phyloP scores from a whole-genome alignment of 2,888 invertebrate species.

The Eupithecia pulchellata region DNA sequence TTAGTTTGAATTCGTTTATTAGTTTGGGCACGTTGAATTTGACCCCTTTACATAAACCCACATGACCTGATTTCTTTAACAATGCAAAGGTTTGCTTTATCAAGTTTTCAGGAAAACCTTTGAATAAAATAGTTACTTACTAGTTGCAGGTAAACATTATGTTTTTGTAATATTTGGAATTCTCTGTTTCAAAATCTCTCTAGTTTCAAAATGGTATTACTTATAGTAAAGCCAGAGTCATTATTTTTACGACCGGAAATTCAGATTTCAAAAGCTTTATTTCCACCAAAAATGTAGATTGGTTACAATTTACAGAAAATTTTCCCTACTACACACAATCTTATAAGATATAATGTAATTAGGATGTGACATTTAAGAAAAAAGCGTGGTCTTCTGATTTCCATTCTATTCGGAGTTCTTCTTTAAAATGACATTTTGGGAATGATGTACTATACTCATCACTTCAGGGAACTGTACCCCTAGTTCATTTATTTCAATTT shows the following conservation, averaged over 20 bases:
- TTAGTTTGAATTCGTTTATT: slow-evolving; percentile 28
- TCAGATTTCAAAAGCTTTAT: background rate
- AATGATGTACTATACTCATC: background rate
- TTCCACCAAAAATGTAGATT: background rate
- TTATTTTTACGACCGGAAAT: background rate
- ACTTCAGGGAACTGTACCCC: too few species aligned
- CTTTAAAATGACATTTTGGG: background rate
- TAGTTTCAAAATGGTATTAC: background rate
- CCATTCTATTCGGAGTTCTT: background rate
- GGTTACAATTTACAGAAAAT: background rate
- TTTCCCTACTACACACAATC: background rate
- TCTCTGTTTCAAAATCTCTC: background rate
- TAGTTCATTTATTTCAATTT: background rate
- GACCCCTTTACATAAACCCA: slow-evolving; percentile 32
- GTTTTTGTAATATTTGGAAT: background rate
- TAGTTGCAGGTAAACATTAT: background rate
- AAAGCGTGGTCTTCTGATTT: background rate
- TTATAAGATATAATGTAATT: background rate
- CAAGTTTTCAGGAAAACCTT: slow-evolving; percentile 19
- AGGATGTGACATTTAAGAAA: too few species aligned
- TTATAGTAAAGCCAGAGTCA: too few species aligned
- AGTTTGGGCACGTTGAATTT: slow-evolving; percentile 35
- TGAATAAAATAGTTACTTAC: slow-evolving; percentile 8
- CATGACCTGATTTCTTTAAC: slow-evolving; percentile 34
- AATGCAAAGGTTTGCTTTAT: slow-evolving; percentile 25